Conservation (phyloP, 1,140 invertebrate genomes). For the Polyergus mexicanus region DNA sequence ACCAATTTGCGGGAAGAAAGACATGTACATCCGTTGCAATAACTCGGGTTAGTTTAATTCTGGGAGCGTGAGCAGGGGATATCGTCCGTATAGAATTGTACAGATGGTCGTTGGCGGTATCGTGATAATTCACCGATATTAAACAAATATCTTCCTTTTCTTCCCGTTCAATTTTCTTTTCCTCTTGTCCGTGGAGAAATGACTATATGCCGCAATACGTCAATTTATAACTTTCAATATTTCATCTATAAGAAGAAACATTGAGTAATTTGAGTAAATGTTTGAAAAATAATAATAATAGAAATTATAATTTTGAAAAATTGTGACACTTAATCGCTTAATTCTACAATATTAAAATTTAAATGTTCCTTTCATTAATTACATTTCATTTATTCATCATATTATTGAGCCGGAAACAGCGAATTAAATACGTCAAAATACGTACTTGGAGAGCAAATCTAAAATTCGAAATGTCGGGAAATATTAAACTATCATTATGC, state of each 20-base stretch:
- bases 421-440: conserved; percentile 13
- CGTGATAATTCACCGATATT: conserved; percentile 26
- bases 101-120: neutral
- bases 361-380: neutral
- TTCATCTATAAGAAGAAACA: neutral
- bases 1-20: conserved; percentile 15
- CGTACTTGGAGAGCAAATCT: neutral
- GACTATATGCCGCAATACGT: neutral
- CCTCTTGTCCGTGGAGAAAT: neutral
- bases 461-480: neutral
- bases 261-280: neutral
- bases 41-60: conserved; percentile 50
- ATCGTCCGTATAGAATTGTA: neutral
- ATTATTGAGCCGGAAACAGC: neutral
- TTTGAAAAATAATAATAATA: neutral
- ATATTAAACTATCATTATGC: conserved; percentile 4
- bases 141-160: conserved; percentile 5
- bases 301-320: neutral
- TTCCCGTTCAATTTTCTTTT: neutral
- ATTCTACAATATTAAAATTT: neutral
- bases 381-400: neutral
- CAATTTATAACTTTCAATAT: neutral
- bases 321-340: neutral
- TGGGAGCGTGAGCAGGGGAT: neutral
- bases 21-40: conserved; percentile 22